phyloP scores from a whole-genome alignment of 2,113 vertebrate genomes.

The Philantomba maxwellii region DNA sequence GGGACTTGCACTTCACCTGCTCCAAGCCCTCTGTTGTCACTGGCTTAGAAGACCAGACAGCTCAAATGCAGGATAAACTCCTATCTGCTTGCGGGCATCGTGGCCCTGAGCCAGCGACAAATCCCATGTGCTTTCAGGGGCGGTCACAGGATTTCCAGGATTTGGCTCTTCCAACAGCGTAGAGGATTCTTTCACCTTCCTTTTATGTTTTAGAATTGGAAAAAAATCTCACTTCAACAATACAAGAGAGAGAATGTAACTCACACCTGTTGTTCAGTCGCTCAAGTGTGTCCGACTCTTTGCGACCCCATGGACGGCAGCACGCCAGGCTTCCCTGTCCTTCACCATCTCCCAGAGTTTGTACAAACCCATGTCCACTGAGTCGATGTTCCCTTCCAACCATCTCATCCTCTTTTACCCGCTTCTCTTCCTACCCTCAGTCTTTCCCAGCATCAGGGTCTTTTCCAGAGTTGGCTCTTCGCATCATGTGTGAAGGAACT shows the following conservation, averaged over 20 bases:
- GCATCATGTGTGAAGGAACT: neutral
- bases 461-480: neutral
- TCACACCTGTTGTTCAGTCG: neutral
- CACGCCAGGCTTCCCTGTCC: neutral
- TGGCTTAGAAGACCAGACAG: slow-evolving; percentile 55
- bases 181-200: neutral
- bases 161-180: slow-evolving; percentile 26
- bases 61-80: neutral
- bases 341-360: neutral
- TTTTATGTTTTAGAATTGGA: neutral
- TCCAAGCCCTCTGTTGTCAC: slow-evolving; percentile 65
- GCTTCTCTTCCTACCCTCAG: neutral
- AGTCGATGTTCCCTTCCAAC: neutral
- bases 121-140: neutral
- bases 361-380: neutral
- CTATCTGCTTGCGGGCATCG: neutral
- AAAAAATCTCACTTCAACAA: neutral
- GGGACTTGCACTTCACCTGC: slow-evolving; percentile 66
- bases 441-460: neutral
- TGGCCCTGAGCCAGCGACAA: slow-evolving; percentile 27
- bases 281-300: neutral
- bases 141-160: slow-evolving; percentile 13
- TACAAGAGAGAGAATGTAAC: neutral
- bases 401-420: neutral
- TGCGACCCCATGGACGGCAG: neutral